These are phyloP conservation scores for Blastobasis adustella DNA, from an alignment of 2,888 invertebrate genomes.

Conservation along the genomic window DNA sequence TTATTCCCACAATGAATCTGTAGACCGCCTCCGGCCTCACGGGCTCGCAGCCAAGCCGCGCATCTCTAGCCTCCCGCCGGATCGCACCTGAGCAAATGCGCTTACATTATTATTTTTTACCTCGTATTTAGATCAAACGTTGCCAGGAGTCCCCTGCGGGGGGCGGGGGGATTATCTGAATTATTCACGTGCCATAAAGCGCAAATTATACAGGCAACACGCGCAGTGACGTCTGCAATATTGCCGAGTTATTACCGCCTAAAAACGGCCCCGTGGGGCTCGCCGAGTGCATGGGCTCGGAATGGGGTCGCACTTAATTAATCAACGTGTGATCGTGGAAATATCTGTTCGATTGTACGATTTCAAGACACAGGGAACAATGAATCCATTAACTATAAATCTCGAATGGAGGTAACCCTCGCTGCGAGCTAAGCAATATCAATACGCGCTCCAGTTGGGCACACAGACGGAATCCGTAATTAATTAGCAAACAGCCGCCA, in stretches of 20 bases:
- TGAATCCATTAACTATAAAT: too few species aligned
- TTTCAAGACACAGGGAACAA: too few species aligned
- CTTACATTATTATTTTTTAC: constrained; percentile 67
- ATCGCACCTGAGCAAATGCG: constrained; percentile 65
- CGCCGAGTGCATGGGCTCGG: too few species aligned
- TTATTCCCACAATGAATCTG: too few species aligned
- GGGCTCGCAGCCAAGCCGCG: too few species aligned
- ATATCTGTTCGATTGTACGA: too few species aligned
- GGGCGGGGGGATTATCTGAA: constrained; percentile 51
- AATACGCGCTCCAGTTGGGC: not conserved
- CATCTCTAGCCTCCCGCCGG: not conserved
- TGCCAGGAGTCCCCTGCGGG: constrained; percentile 35
- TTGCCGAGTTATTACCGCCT: constrained; percentile 24
- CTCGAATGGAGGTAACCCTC: too few species aligned
- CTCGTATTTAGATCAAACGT: constrained; percentile 61
- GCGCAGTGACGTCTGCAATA: constrained; percentile 54
- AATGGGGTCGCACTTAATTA: too few species aligned
- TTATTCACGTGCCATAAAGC: constrained; percentile 71
- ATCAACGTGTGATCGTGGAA: too few species aligned
- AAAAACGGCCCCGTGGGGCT: too few species aligned
- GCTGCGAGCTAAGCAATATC: not conserved
- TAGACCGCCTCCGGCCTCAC: too few species aligned
- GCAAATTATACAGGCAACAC: constrained; percentile 61
- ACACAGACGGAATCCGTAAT: constrained; percentile 9
- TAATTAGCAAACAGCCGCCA: constrained; percentile 17